Percentiles rank a stretch among this genome's conserved stretches.
These are phyloP conservation scores for Hypomesus transpacificus DNA, from an alignment of 2,113 vertebrate genomes.

Conservation along the genomic window DNA sequence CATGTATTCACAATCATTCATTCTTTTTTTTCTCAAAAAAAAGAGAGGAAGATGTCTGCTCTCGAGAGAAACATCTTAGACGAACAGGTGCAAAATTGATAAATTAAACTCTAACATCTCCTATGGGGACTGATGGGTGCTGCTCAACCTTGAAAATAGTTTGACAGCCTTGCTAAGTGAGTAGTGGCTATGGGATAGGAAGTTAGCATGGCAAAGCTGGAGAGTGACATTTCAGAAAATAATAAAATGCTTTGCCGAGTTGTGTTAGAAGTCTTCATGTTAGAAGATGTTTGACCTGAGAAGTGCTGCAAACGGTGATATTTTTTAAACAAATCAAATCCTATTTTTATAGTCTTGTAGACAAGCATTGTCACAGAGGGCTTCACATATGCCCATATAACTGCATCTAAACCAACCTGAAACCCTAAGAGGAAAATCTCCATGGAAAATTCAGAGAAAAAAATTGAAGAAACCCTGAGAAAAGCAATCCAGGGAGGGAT, in stretches of 20 bases:
- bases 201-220: constrained; percentile 13
- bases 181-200: constrained; percentile 13
- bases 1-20: constrained; percentile 36
- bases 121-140: constrained; percentile 20
- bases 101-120: constrained; percentile 29
- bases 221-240: constrained; percentile 17
- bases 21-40: no score
- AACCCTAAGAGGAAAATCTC: no score
- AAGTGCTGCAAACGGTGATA: no score
- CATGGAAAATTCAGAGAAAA: no score
- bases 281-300: no score
- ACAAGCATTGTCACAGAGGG: no score
- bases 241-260: constrained; percentile 12
- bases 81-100: constrained; percentile 29
- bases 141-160: constrained; percentile 47
- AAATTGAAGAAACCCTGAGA: no score
- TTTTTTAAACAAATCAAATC: no score
- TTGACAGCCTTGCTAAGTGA: constrained; percentile 37
- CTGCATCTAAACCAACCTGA: no score
- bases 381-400: no score
- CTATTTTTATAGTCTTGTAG: no score
- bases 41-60: constrained; percentile 21
- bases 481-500: no score
- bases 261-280: not conserved
- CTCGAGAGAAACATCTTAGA: constrained; percentile 33